Conservation (phyloP, 64 coral and sea anemone genomes). For the Acropora yongei region DNA sequence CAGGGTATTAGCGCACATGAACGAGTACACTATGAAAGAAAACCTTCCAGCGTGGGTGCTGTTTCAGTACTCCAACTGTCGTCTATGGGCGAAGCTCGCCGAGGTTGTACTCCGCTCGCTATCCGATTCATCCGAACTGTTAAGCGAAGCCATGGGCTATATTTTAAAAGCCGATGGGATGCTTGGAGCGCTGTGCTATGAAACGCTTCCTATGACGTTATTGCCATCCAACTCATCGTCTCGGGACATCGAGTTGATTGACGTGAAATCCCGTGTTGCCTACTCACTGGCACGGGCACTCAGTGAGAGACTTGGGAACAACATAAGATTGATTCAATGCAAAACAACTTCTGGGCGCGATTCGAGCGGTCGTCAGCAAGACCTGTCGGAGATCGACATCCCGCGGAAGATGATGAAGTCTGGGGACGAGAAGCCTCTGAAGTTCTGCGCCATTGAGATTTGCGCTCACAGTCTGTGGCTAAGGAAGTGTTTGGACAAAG, state of each 20-base stretch:
- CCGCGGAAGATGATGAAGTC: slow-evolving; percentile 38
- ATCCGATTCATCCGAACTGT: background rate
- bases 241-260: background rate
- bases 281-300: slow-evolving; percentile 40
- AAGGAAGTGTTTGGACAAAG: slow-evolving; percentile 12
- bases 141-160: slow-evolving; percentile 11
- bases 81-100: slow-evolving; percentile 53
- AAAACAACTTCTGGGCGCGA: background rate
- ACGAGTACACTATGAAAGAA: slow-evolving; percentile 4
- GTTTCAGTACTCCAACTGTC: slow-evolving; percentile 54
- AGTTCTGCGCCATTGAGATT: slow-evolving; percentile 37
- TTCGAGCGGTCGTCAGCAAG: background rate
- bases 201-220: background rate
- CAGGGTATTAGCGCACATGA: background rate
- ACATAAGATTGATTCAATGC: background rate
- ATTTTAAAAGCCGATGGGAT: slow-evolving; percentile 30
- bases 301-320: background rate
- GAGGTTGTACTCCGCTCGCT: slow-evolving; percentile 43
- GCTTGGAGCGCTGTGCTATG: slow-evolving; percentile 11
- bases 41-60: slow-evolving; percentile 2
- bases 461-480: slow-evolving; percentile 48
- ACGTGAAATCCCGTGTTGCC: slow-evolving; percentile 11
- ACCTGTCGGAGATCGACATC: slow-evolving; percentile 23
- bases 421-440: slow-evolving; percentile 3
- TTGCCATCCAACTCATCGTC: background rate